Percentiles rank a stretch among this genome's conserved stretches.
Conservation (phyloP, 2,113 vertebrate species). For the Miniopterus natalensis region DNA sequence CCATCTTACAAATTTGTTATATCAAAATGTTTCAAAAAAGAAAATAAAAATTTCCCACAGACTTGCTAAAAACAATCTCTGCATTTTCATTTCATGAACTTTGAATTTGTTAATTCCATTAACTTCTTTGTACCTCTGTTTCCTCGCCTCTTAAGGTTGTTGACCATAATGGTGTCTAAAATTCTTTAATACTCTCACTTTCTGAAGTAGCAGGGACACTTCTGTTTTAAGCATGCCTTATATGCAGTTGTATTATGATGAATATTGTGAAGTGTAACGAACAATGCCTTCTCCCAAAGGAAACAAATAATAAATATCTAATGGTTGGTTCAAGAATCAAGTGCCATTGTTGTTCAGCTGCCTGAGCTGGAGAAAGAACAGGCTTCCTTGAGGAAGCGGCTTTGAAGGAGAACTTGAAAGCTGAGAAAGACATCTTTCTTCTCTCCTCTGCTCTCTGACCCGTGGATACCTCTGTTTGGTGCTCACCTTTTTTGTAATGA, state of each 20-base stretch:
- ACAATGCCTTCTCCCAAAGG: neutral
- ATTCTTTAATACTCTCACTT: neutral
- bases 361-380: neutral
- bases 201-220: neutral
- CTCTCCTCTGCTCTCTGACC: neutral
- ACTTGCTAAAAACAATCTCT: neutral
- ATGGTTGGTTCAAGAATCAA: neutral
- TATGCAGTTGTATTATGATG: neutral
- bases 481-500: neutral
- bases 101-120: slow-evolving; percentile 8
- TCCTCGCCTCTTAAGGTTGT: neutral
- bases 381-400: neutral
- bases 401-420: slow-evolving; percentile 24
- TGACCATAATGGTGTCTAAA: neutral
- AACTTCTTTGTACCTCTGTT: neutral
- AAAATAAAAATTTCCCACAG: neutral
- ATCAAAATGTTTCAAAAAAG: neutral
- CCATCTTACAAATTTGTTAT: neutral
- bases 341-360: neutral
- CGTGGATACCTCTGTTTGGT: neutral
- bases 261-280: neutral
- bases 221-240: neutral
- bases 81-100: neutral
- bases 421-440: neutral
- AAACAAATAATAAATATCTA: neutral